phyloP scores from a whole-genome alignment of 1,140 invertebrate species.

The Drosophila busckii region DNA sequence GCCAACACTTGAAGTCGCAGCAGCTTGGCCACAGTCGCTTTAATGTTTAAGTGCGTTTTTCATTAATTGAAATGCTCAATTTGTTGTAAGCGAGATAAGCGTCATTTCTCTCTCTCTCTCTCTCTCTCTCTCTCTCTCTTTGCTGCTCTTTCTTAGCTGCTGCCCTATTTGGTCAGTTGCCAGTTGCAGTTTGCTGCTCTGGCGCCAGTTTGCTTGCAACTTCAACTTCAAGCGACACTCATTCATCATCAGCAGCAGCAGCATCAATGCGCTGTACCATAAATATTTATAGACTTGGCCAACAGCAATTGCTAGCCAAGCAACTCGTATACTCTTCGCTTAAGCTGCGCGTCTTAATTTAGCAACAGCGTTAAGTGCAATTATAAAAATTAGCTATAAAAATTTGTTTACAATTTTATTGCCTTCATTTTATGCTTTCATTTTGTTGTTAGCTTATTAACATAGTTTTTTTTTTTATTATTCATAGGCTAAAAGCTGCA shows the following conservation, averaged over 20 bases:
- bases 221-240: constrained; percentile 9
- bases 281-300: constrained; percentile 51
- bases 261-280: constrained; percentile 31
- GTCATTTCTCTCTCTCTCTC: constrained; percentile 9
- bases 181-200: constrained; percentile 45
- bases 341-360: too few relatives aligned
- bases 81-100: constrained; percentile 57
- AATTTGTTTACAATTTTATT: too few relatives aligned
- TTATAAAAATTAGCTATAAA: too few relatives aligned
- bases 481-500: too few relatives aligned
- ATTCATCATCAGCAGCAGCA: constrained; percentile 46
- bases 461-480: too few relatives aligned
- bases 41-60: constrained; percentile 74
- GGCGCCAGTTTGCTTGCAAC: constrained; percentile 44
- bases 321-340: too few relatives aligned
- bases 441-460: too few relatives aligned
- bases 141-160: constrained; percentile 17
- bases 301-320: too few relatives aligned
- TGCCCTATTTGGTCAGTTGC: constrained; percentile 53
- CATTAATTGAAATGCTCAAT: constrained; percentile 76
- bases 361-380: too few relatives aligned
- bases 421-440: too few relatives aligned
- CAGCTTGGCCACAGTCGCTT: constrained; percentile 11
- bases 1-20: constrained; percentile 56
- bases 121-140: neutral